A percentile compares a stretch with the other conserved stretches of the same genome.
These are phyloP conservation scores for Chiridota heheva DNA, from an alignment of 35 echinoderm and acorn worm species.

Conservation along the genomic window DNA sequence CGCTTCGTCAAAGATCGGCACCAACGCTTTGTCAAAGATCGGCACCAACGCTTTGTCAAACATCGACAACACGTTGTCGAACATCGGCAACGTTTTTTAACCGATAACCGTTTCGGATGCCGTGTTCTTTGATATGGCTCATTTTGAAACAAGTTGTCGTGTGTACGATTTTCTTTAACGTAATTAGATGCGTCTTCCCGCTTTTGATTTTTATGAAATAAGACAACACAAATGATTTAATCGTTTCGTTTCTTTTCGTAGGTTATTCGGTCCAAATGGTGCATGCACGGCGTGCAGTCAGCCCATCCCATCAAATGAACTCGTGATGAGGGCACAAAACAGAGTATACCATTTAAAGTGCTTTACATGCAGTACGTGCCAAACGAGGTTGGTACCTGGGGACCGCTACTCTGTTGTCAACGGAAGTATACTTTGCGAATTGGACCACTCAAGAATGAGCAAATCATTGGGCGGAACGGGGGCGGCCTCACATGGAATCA, in stretches of 20 bases:
- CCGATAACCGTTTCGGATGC: no score
- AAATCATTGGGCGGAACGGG: constrained; percentile 59
- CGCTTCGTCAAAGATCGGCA: no score
- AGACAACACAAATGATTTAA: not conserved
- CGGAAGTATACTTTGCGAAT: constrained; percentile 89
- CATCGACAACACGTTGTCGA: no score
- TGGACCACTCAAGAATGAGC: constrained; percentile 85
- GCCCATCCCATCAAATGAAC: constrained; percentile 85
- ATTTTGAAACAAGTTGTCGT: no score
- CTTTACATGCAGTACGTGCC: constrained; percentile 95
- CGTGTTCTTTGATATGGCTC: no score
- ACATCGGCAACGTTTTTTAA: no score
- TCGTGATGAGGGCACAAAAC: constrained; percentile 91
- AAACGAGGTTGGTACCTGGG: constrained; percentile 83
- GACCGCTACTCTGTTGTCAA: constrained; percentile 80
- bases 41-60: no score
- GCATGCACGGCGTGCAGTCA: constrained; percentile 88
- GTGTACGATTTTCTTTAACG: no score
- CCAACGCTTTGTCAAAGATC: no score
- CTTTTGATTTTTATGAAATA: not conserved
- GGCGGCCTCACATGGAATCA: constrained; percentile 61
- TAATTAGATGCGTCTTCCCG: not conserved
- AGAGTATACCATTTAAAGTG: constrained; percentile 96
- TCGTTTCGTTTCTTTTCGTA: constrained; percentile 27
- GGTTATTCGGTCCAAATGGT: constrained; percentile 88